Evolutionary conservation across 2,113 vertebrate species (phyloP).

Genomic region (Conger conger): DNA sequence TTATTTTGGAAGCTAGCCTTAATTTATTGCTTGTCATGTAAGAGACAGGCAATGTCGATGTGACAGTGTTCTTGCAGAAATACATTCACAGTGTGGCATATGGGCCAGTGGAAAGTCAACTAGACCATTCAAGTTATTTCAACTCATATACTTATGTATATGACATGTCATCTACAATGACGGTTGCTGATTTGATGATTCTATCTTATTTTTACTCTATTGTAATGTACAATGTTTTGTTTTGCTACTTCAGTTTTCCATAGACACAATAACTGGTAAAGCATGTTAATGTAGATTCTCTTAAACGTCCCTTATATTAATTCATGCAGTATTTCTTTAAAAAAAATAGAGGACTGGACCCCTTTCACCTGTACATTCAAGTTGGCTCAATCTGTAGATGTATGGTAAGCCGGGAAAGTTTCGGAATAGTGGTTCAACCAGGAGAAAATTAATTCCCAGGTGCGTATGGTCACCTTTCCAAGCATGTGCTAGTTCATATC

Average conservation of each 20-base stretch:
- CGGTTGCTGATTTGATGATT: background rate
- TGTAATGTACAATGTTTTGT: background rate
- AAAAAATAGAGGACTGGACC: slow-evolving; percentile 18
- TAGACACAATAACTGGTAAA: slow-evolving; percentile 8
- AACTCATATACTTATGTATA: background rate
- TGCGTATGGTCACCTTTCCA: background rate
- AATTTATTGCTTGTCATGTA: background rate
- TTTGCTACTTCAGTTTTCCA: background rate
- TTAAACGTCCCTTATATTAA: slow-evolving; percentile 46
- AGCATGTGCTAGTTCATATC: background rate
- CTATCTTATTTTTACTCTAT: background rate
- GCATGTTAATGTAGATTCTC: slow-evolving; percentile 32
- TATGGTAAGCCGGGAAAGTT: slow-evolving; percentile 24
- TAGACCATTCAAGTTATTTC: background rate
- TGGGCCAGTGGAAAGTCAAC: background rate
- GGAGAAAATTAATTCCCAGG: background rate
- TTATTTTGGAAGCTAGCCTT: background rate
- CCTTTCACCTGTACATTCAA: slow-evolving; percentile 27
- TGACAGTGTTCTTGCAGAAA: background rate
- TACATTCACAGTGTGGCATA: background rate
- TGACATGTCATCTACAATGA: background rate
- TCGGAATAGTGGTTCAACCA: slow-evolving; percentile 1
- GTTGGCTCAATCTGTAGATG: slow-evolving; percentile 23
- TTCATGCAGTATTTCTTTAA: slow-evolving; percentile 64
- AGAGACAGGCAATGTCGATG: background rate